phyloP scores from a whole-genome alignment of 1,140 invertebrate species.

The Saccostrea echinata region DNA sequence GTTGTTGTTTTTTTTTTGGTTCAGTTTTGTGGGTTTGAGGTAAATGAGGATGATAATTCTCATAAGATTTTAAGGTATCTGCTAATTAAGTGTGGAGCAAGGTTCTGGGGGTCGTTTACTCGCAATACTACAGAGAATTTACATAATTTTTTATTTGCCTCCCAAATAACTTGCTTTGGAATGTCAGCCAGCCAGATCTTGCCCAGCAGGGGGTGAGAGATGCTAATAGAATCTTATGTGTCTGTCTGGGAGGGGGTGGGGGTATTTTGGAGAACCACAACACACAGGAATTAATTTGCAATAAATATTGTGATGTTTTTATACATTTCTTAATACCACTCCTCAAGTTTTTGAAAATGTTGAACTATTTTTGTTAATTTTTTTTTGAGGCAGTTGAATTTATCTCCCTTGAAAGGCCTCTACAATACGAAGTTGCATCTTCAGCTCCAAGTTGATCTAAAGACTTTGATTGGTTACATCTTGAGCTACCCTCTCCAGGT shows the following conservation, averaged over 20 bases:
- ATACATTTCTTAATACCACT: no score
- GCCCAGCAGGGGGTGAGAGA: conserved; percentile 21
- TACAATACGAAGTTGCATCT: conserved; percentile 11
- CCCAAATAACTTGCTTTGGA: conserved; percentile 29
- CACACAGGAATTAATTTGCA: no score
- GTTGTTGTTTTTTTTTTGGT: not conserved
- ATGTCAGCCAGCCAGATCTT: not conserved
- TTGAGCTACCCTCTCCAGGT: conserved; percentile 31
- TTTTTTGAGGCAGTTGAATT: not conserved
- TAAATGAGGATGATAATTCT: not conserved
- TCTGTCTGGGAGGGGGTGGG: not conserved
- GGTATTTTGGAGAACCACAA: not conserved
- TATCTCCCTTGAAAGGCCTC: conserved; percentile 14
- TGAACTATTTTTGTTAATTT: no score
- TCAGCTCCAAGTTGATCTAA: conserved; percentile 34
- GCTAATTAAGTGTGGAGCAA: not conserved
- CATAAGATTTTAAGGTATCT: not conserved
- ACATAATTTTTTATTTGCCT: conserved; percentile 14
- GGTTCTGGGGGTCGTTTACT: not conserved
- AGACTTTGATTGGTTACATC: conserved; percentile 28
- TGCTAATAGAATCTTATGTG: not conserved
- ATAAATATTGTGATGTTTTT: no score
- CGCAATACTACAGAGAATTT: not conserved
- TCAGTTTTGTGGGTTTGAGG: not conserved
- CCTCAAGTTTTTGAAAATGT: no score